A percentile compares a stretch with the other conserved stretches of the same genome.
phyloP scores from a whole-genome alignment of 1,140 invertebrate genomes.

The Caenorhabditis elegans region DNA sequence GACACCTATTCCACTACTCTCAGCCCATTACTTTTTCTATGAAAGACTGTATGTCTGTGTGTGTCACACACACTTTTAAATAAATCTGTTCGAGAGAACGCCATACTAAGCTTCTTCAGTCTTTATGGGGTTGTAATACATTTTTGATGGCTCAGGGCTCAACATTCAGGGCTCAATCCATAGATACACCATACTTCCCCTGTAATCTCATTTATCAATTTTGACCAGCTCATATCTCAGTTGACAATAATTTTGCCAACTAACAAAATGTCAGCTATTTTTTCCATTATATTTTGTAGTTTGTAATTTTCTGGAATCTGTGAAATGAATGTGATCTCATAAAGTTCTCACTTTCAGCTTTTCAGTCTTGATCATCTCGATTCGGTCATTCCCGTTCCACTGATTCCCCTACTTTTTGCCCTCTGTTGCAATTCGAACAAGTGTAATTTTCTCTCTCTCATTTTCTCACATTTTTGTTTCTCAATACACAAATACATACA shows the following conservation, averaged over 20 bases:
- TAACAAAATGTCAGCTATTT: too few relatives aligned
- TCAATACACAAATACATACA: background rate
- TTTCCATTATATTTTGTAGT: too few relatives aligned
- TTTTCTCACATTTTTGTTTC: slow-evolving; percentile 17
- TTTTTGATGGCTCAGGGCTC: too few relatives aligned
- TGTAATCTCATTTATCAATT: too few relatives aligned
- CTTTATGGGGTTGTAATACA: too few relatives aligned
- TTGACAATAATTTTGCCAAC: too few relatives aligned
- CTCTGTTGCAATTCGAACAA: background rate
- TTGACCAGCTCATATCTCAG: too few relatives aligned
- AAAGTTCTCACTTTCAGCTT: background rate
- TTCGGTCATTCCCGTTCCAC: background rate
- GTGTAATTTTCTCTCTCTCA: background rate
- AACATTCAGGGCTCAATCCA: too few relatives aligned
- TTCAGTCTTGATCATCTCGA: background rate
- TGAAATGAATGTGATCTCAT: too few relatives aligned
- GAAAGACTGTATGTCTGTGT: background rate
- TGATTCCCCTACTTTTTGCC: background rate
- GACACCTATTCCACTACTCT: slow-evolving; percentile 23
- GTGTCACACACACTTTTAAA: background rate
- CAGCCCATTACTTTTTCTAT: slow-evolving; percentile 5
- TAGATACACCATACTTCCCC: too few relatives aligned
- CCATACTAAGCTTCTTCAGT: too few relatives aligned
- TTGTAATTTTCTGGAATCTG: too few relatives aligned
- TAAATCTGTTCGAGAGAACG: background rate